Evolutionary conservation across 2,113 vertebrate genomes (phyloP), one percentile per base, ranked within the genome.

Genomic region (Spea bombifrons): DNA sequence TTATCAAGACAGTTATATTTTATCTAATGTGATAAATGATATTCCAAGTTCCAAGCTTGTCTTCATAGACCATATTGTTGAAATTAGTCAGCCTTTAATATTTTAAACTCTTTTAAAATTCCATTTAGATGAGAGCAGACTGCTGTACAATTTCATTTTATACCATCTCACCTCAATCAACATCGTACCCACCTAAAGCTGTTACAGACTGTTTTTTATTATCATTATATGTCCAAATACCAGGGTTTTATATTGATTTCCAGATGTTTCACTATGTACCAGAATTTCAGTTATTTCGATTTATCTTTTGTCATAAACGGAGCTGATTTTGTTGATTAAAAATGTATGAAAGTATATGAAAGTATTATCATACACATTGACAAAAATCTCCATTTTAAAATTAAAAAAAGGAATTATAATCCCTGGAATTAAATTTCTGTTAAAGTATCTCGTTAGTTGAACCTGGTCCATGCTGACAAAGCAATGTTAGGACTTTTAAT

Each of bases 211-310:
- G 73, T 45, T 65, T 66, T 71, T 66, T 65, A 75, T 75, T 75
- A 65, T 30, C 47, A 48, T 65, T 75, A 74, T 64, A 44, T 13
- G 72, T 48, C 16, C 43, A 73, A 46, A 59, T 73, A 48, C 57
- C 59, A 61, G 44, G 17, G 72, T 49, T 48, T 66, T 75, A 17
- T 48, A 65, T 66, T 75, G 73, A 48, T 63, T 65, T 75, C 73
- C 73, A 75, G 73, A 75, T 75, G 73, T 75, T 75, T 75, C 30
- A 30, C 30, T 66, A 44, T 75, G 47, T 47, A 49, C 50, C 47
- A 57, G 73, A 75, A 65, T 74, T n/a, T 61, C 45, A 30, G 72
- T 74, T 59, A 63, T n/a, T 63, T 47, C 30, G 15, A 50, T 59
- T 65, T 75, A 75, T 75, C 73, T 75, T 65, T 50, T 75, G 61